phyloP scores from a whole-genome alignment of 2,888 invertebrate species.

The Sipha maydis region DNA sequence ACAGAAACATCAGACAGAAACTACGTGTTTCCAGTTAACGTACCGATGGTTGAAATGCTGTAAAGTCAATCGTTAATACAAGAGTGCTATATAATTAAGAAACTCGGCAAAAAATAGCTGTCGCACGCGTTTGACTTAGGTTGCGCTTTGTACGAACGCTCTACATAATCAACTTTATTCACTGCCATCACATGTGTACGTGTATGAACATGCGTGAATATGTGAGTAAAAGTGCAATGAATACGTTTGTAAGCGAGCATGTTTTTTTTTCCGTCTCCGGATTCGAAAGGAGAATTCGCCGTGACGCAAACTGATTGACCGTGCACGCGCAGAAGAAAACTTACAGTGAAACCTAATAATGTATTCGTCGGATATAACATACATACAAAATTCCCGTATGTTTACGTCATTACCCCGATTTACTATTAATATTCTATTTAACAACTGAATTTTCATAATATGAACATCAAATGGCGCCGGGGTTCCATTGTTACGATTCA shows the following conservation, averaged over 20 bases:
- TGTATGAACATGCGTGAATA: no score
- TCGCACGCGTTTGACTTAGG: neutral
- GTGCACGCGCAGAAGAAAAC: neutral
- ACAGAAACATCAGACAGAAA: no score
- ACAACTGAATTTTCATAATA: neutral
- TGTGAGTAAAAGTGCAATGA: no score
- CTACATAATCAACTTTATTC: no score
- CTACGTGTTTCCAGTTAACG: no score
- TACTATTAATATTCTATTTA: slow-evolving; percentile 24
- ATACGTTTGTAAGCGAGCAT: no score
- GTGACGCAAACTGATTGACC: neutral
- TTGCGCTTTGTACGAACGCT: neutral
- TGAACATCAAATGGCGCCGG: neutral
- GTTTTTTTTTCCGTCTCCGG: no score
- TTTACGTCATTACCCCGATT: neutral
- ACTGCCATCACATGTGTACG: no score
- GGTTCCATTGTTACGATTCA: neutral
- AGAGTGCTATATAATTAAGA: no score
- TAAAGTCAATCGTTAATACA: no score
- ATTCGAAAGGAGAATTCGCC: neutral
- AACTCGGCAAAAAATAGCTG: no score
- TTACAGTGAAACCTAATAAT: slow-evolving; percentile 5
- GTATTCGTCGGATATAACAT: slow-evolving; percentile 13
- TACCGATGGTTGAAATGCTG: no score
- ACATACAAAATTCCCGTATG: neutral